Base-by-base conservation (phyloP, 2,888 invertebrate genomes). In the Meta bourneti region DNA sequence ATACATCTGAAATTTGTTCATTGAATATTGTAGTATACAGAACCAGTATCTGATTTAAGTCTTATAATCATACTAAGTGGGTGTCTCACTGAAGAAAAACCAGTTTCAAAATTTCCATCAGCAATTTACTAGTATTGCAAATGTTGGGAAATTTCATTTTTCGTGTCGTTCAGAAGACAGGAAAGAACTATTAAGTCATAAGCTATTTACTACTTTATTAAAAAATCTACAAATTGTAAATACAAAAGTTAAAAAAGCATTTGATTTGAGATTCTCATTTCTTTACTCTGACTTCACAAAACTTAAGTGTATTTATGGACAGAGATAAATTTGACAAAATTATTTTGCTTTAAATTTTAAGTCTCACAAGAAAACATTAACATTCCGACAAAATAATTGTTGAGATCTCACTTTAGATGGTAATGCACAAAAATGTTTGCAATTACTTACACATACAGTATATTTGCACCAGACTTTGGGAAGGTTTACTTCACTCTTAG, bases 181-280 rank as follows among this genome's bases (percentile, higher is more conserved):
- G 34, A 34, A 34, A 34, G 34, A 34, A 34, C 34, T 34, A 4
- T 1, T 34, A 34, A 34, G 34, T 34, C 7, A 61, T 61, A 90
- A 72, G 75, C 90, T 90, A 85, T 85, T 85, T 86, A 82, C 91
- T 91, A 91, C 91, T 91, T 91, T 91, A 91, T 91, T 91, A 83
- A 87, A 90, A 91, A 91, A 82, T 87, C 91, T 91, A 91, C 80
- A 91, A 91, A 87, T 91, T 82, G 86, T 86, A 82, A 80, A 91
- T 91, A 91, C 91, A 91, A 91, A 91, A 91, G 91, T 91, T 91
- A 91, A 87, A 91, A 91, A 91, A 91, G 86, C 91, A 86, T 54
- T 75, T 82, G 77, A 69, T 16, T 79, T 52, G 84, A 90, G 90
- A 90, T 90, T 90, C 85, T 52, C n/a, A 51, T 81, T 69, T 16